Base-by-base conservation (phyloP, 2,797 vertebrate species). In the Intellagama lesueurii region DNA sequence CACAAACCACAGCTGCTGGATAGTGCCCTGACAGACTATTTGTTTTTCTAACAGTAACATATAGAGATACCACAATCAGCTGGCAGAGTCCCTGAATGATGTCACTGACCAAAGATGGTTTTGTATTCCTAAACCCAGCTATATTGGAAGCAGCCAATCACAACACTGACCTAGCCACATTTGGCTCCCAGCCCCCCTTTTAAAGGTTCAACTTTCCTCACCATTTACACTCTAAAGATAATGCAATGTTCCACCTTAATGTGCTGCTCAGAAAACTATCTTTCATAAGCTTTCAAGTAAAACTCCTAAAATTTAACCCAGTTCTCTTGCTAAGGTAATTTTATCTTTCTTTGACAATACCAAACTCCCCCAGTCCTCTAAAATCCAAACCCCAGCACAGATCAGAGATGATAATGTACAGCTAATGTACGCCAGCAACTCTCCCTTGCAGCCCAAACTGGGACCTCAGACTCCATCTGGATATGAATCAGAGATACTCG, bases 1-100 rank as follows among this genome's bases (percentile, higher is more conserved):
- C 95, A 96, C 95, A 97, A 97, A 96, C 95, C 95, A 92, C 94
- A 94, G 88, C 8, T 77, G 96, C 92, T 89, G 94, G 93, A 94
- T 87, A 91, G 86, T 95, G 95, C 90, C 60, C 90, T 66, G 93
- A 92, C 89, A 96, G 89, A 91, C 90, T 92, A 93, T 96, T 95
- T 92, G 40, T 22, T 85, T 49, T 72, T 79, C 93, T 95, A 96
- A 94, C 56, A 92, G 96, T 96, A 96, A 96, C 91, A 95, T 64
- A 17, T 85, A 89, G n/a, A 82, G 93, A 96, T 95, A 96, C 96
- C 97, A 92, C 95, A 97, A 94, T 95, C 93, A 95, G 95, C 94
- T 97, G 96, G 96, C 96, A 97, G 91, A 95, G 82, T 78, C 80
- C 49, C 11, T 49, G 60, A 93, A 94, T 91, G 95, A 97, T 96